Evolutionary conservation across 2,113 vertebrate genomes (phyloP).

Genomic region (Sula dactylatra): DNA sequence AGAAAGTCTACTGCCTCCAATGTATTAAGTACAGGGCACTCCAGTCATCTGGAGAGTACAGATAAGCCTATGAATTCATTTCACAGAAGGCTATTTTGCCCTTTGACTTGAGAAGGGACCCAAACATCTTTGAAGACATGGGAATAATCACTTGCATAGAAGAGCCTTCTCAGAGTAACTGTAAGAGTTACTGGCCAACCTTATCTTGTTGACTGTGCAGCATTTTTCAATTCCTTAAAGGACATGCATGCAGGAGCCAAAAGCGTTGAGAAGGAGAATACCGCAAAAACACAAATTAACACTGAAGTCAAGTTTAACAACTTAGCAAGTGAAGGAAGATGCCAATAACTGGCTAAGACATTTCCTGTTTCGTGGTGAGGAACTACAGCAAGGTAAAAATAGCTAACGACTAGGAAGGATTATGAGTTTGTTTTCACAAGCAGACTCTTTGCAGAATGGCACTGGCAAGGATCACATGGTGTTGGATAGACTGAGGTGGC

Average conservation of each 20-base stretch:
- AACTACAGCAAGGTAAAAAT: neutral
- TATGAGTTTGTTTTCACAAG: neutral
- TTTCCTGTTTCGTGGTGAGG: neutral
- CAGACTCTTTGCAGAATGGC: neutral
- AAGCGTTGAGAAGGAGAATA: neutral
- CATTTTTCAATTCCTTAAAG: neutral
- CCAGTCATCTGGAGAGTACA: neutral
- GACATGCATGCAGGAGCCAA: neutral
- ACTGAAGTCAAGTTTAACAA: neutral
- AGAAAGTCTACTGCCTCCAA: neutral
- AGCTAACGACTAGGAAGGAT: neutral
- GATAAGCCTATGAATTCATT: slow-evolving; percentile 21
- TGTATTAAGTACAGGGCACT: neutral
- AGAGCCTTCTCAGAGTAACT: neutral
- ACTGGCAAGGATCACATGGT: neutral
- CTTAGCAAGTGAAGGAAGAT: neutral
- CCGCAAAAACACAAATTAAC: neutral
- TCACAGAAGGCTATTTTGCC: neutral
- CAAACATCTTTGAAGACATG: neutral
- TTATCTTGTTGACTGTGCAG: neutral
- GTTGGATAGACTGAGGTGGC: neutral
- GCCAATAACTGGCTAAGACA: neutral
- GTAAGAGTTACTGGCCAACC: neutral
- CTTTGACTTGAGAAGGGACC: neutral
- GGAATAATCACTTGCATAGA: neutral